These are phyloP conservation scores for Nerophis ophidion DNA, from an alignment of 2,113 vertebrate species.

Conservation along the genomic window DNA sequence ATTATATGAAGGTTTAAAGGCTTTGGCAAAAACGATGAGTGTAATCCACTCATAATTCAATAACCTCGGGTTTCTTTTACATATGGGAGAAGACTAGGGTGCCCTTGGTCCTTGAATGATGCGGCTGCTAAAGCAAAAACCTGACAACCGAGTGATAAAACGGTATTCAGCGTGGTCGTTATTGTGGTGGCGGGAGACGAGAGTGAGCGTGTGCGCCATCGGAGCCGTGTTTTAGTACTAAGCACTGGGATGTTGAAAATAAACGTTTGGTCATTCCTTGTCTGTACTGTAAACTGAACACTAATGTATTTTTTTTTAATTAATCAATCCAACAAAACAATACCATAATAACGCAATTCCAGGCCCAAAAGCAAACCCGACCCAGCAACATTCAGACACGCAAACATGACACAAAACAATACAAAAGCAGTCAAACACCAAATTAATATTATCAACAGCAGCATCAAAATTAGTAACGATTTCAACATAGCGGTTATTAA, in stretches of 20 bases:
- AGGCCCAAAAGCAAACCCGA: too few species aligned
- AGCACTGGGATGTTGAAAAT: slow-evolving; percentile 1
- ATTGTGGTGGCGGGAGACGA: slow-evolving; percentile 9
- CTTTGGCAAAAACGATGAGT: slow-evolving; percentile 3
- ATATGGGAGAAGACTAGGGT: not conserved
- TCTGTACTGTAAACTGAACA: too few species aligned
- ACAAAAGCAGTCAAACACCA: too few species aligned
- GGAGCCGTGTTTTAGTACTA: slow-evolving; percentile 36
- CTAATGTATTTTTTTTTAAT: too few species aligned
- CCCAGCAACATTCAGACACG: too few species aligned
- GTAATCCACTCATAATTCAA: slow-evolving; percentile 4
- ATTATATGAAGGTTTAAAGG: slow-evolving; percentile 9
- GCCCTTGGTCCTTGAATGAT: slow-evolving; percentile 27
- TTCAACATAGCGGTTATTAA: too few species aligned
- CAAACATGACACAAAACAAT: too few species aligned
- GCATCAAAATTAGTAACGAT: too few species aligned
- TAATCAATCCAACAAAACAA: too few species aligned
- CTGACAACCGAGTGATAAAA: slow-evolving; percentile 39
- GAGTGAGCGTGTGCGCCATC: slow-evolving; percentile 4
- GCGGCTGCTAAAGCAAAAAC: slow-evolving; percentile 14
- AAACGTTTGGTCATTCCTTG: too few species aligned
- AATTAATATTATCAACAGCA: too few species aligned
- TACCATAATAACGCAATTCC: too few species aligned
- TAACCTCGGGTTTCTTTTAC: slow-evolving; percentile 11
- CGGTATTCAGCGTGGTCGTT: slow-evolving; percentile 14